Evolutionary conservation across 2,113 vertebrate species (phyloP), one percentile per base, ranked within the genome.

Genomic region (Oreotragus oreotragus): DNA sequence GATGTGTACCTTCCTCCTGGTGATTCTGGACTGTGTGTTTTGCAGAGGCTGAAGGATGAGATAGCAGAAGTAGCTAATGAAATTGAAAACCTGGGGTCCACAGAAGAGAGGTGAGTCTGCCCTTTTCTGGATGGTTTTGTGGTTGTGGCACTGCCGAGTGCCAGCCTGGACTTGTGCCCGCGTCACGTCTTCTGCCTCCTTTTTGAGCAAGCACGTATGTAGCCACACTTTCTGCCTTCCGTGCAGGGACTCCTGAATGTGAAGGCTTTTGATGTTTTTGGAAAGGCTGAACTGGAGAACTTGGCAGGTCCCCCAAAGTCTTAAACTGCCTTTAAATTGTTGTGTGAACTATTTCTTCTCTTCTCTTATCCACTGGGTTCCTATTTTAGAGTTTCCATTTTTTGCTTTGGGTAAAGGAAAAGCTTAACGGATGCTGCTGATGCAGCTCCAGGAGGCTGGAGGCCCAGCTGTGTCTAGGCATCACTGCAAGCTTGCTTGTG

Each of bases 1-100:
- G 90, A 27, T 4, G 21, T 39, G 27, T 4, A 4, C 51, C 39
- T 47, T 9, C 27, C 47, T 53, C 51, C 33, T 36, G 84, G 10
- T 92, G 36, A 92, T 6, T 33, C 43, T 33, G 85, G 23, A 4
- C 5, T 47, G 2, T 97, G 13, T 79, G 27, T 93, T 33, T 97
- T 97, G 9, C 98, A 99, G 99, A 99, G 99, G 87, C 99, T 99
- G 97, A 99, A 99, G 98, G 99, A 99, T 99, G 99, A 99, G 99
- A 99, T 99, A 99, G 99, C 99, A 98, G 99, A 99, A 97, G 99
- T 99, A 77, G 99, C 99, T 39, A 99, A 99, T 98, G 99, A 99
- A 98, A 99, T 99, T 0, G 99, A 99, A 98, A 99, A 99, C 99
- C 99, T 99, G 98, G 99, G 99, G 45, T 99, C 99, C 98, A 99